These are phyloP conservation scores for Stenodema calcarata DNA, from an alignment of 2,888 invertebrate genomes.

Conservation along the genomic window DNA sequence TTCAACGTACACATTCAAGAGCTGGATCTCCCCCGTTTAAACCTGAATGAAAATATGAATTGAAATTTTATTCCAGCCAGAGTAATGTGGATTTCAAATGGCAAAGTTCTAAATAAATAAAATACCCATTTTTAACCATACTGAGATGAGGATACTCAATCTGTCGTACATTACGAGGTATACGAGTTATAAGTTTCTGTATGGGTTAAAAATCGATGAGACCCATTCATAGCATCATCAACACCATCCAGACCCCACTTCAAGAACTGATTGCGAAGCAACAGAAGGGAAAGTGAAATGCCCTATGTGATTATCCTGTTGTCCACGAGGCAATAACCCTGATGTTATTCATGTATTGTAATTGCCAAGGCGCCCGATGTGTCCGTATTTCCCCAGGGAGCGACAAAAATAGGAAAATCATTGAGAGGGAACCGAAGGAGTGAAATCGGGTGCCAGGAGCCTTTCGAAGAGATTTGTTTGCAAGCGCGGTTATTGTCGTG, in stretches of 20 bases:
- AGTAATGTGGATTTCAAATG: too few relatives aligned
- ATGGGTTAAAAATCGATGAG: too few relatives aligned
- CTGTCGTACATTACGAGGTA: too few relatives aligned
- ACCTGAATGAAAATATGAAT: too few relatives aligned
- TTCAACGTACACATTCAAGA: too few relatives aligned
- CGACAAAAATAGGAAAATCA: constrained; percentile 38
- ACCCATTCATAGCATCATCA: too few relatives aligned
- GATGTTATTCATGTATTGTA: constrained; percentile 46
- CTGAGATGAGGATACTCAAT: too few relatives aligned
- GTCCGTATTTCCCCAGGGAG: constrained; percentile 27
- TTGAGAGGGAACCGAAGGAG: constrained; percentile 15
- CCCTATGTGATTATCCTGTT: background rate
- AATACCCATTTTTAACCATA: too few relatives aligned
- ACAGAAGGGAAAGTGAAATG: background rate
- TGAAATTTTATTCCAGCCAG: too few relatives aligned
- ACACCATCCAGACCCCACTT: background rate
- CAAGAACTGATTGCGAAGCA: background rate
- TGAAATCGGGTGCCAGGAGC: background rate
- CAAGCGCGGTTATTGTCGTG: constrained; percentile 20
- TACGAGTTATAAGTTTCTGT: too few relatives aligned
- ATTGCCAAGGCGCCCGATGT: constrained; percentile 35
- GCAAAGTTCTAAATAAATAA: too few relatives aligned
- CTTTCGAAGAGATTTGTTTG: background rate
- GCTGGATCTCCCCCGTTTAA: too few relatives aligned
- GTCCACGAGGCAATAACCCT: constrained; percentile 22